These are phyloP conservation scores for Porites evermanni DNA, from an alignment of 92 coral and sea anemone species.

Conservation along the genomic window DNA sequence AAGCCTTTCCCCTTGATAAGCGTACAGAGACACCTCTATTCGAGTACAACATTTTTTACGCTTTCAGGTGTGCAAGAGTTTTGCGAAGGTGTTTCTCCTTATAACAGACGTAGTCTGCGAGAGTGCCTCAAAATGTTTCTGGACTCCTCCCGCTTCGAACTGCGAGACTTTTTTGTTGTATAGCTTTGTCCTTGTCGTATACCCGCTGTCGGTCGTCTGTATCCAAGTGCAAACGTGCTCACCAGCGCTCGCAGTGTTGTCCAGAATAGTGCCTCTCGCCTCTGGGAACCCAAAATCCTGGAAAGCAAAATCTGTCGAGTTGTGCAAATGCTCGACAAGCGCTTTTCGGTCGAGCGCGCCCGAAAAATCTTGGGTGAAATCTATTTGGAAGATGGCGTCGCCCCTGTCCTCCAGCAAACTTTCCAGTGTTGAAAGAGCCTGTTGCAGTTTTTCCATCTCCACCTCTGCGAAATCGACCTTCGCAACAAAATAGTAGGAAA, in stretches of 20 bases:
- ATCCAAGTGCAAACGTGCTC: constrained; percentile 53
- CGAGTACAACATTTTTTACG: constrained; percentile 39
- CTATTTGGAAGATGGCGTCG: constrained; percentile 15
- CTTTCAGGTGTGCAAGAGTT: constrained; percentile 20
- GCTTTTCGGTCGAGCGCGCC: constrained; percentile 18
- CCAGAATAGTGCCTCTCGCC: no score
- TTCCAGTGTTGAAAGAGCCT: constrained; percentile 30
- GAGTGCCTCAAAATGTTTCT: constrained; percentile 17
- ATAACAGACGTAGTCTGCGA: constrained; percentile 48
- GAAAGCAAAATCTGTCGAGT: background rate
- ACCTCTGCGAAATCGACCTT: constrained; percentile 21
- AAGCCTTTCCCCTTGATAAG: constrained; percentile 16
- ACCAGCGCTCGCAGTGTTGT: constrained; percentile 6
- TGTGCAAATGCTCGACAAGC: constrained; percentile 8
- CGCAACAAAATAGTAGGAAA: constrained; percentile 6
- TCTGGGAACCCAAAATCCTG: no score
- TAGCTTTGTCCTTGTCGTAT: constrained; percentile 44
- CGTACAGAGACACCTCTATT: constrained; percentile 48
- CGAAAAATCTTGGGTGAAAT: constrained; percentile 50
- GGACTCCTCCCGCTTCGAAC: constrained; percentile 46
- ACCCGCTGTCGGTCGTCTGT: background rate
- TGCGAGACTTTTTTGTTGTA: constrained; percentile 56
- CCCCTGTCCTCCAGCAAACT: constrained; percentile 1
- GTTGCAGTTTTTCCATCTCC: constrained; percentile 21
- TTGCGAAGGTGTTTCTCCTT: constrained; percentile 32